phyloP scores from a whole-genome alignment of 2,113 vertebrate genomes.

The Isichthys henryi region DNA sequence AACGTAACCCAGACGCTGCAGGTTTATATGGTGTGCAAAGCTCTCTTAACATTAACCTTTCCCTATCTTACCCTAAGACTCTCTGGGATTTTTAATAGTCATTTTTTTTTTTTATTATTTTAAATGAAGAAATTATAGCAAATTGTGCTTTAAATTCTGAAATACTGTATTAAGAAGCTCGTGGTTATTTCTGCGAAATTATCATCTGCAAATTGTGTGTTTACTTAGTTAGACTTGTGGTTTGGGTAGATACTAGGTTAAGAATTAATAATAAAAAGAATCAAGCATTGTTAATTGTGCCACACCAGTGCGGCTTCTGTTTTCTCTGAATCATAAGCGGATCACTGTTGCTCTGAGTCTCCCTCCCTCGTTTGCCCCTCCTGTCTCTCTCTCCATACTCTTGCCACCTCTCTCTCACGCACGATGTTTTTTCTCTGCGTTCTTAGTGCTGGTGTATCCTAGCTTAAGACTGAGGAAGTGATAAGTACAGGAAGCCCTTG shows the following conservation, averaged over 20 bases:
- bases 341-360: background rate
- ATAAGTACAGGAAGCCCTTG: conserved; percentile 17
- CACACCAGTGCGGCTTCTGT: background rate
- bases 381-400: background rate
- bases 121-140: background rate
- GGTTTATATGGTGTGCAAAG: background rate
- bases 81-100: background rate
- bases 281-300: background rate
- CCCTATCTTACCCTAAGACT: background rate
- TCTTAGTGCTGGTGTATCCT: background rate
- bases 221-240: background rate
- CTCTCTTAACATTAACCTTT: background rate
- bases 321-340: background rate
- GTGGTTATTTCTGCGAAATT: background rate
- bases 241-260: background rate
- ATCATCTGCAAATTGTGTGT: background rate
- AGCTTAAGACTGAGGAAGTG: background rate
- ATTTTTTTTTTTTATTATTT: background rate
- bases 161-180: background rate
- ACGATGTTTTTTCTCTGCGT: background rate
- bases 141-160: background rate
- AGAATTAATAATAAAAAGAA: background rate
- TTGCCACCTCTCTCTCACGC: background rate
- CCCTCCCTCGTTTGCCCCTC: background rate
- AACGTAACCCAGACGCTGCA: background rate